These are phyloP conservation scores for Myotis davidii DNA, from an alignment of 2,113 vertebrate species.

Conservation along the genomic window DNA sequence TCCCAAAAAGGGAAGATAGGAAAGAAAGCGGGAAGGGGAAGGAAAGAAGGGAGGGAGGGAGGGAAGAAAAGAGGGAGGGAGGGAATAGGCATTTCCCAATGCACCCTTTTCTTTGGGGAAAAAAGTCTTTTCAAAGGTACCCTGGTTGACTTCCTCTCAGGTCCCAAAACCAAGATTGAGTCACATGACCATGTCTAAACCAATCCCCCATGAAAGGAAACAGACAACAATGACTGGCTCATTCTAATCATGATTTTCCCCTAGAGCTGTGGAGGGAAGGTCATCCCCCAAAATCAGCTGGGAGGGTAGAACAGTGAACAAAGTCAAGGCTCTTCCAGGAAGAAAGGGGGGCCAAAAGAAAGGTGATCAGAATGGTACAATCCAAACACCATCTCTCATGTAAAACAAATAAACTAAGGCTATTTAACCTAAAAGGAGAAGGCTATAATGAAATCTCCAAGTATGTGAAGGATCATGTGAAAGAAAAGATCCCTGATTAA, in stretches of 20 bases:
- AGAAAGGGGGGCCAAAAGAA: neutral
- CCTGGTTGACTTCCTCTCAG: neutral
- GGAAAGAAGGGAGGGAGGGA: too few species aligned
- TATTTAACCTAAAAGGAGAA: neutral
- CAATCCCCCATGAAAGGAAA: neutral
- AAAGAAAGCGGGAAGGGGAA: rapidly evolving
- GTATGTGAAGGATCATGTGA: neutral
- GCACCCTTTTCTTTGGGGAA: neutral
- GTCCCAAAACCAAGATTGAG: neutral
- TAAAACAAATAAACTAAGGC: neutral
- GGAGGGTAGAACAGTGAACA: neutral
- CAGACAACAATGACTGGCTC: neutral
- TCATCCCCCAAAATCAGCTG: neutral
- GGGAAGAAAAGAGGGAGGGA: too few species aligned
- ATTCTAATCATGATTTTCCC: neutral
- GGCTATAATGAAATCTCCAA: neutral
- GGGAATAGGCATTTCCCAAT: neutral
- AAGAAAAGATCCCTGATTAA: neutral
- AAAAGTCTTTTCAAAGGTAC: neutral
- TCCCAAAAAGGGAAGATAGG: neutral
- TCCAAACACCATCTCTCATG: neutral
- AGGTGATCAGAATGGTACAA: neutral
- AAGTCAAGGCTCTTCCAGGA: neutral
- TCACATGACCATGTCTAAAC: neutral
- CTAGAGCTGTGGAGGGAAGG: neutral